These are phyloP conservation scores for Nesometra sesokonis DNA, from an alignment of 35 echinoderm and acorn worm species.

Conservation along the genomic window DNA sequence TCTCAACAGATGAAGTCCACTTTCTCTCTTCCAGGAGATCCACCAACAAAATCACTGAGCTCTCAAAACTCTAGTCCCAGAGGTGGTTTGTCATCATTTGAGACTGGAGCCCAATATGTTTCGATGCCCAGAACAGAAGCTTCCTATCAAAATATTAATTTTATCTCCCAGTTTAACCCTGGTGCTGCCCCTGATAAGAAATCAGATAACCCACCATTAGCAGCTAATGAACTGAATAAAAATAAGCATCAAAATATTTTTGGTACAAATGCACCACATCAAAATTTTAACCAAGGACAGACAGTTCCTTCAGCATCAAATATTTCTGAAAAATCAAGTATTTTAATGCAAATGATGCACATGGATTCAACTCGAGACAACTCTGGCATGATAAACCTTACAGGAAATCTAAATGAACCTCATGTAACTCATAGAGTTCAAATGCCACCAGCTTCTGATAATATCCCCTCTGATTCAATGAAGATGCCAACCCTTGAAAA, in stretches of 20 bases:
- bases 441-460: neutral
- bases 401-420: neutral
- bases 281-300: neutral
- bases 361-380: neutral
- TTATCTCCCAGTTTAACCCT: neutral
- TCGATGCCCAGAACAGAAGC: neutral
- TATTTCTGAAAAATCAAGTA: neutral
- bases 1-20: neutral
- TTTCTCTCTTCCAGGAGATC: neutral
- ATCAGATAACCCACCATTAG: neutral
- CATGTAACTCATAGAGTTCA: neutral
- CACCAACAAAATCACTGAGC: neutral
- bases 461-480: neutral
- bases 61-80: neutral
- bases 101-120: neutral
- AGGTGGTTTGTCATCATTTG: neutral
- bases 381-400: neutral
- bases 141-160: neutral
- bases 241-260: neutral
- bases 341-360: neutral
- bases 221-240: neutral
- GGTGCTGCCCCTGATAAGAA: neutral
- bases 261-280: neutral
- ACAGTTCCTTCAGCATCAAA: neutral
- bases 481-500: neutral